Base-by-base conservation (phyloP, 2,113 vertebrate genomes). In the Neolamprologus devosi region DNA sequence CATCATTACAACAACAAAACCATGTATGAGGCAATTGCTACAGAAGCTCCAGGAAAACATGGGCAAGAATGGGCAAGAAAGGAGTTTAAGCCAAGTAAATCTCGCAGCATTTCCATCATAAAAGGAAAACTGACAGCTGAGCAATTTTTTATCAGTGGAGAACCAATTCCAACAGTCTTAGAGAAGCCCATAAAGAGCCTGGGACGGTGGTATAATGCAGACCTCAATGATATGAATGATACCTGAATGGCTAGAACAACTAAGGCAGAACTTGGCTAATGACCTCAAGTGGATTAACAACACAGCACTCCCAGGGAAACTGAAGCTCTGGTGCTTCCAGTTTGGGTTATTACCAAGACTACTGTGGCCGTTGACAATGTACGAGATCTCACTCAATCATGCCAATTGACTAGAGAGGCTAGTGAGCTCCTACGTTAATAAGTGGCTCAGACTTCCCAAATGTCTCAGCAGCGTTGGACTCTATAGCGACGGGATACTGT, bases 151-250 rank as follows among this genome's bases (percentile, higher is more conserved):
- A 57, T 57, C 54, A 26, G 54, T 57, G 54, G 54, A 57, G 54
- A 57, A 57, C 7, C 1, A 57, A 26, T 57, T 14, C 23, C 54
- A 57, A 26, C 12, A 57, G 23, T 57, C 7, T 57, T 5, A 57
- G 7, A 57, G 23, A 57, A 57, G 4, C 23, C 54, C 3, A 14
- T 57, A 14, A 57, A 57, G 54, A 57, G 54, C 54, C 12, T 57
- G 54, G 3, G 23, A 26, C 2, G 0, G 21, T 8, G 54, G 7
- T 8, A 8, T 8, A 57, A 28, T 28, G 23, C 23, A 57, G 54
- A 8, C 12, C 12, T 57, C 23, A 28, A 57, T 57, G 23, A 57
- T 26, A 21, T 6, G 51, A 51, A 51, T 51, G 47, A 51, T 5
- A 51, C 17, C 47, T 9, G 17, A 51, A 49, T 54, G 51, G 54